These are phyloP conservation scores for Zootermopsis nevadensis DNA, from an alignment of 2,888 invertebrate genomes.

Conservation along the genomic window DNA sequence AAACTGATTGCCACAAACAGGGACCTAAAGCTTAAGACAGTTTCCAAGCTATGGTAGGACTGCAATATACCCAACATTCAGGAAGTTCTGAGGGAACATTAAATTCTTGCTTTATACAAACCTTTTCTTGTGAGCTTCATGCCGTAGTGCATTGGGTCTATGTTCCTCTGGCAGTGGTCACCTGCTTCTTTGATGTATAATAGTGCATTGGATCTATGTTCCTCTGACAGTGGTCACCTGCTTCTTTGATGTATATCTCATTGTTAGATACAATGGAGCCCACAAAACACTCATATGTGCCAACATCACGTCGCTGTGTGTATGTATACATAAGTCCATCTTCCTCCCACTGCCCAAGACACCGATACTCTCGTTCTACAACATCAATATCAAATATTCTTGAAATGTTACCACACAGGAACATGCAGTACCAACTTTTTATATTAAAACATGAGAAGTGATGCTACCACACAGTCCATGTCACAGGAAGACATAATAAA, in stretches of 20 bases:
- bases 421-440: no score
- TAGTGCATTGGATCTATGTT: constrained; percentile 68
- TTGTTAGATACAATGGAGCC: constrained; percentile 70
- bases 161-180: constrained; percentile 71
- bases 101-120: constrained; percentile 48
- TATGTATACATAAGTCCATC: constrained; percentile 72
- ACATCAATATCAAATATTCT: constrained; percentile 37
- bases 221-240: constrained; percentile 73
- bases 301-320: constrained; percentile 72
- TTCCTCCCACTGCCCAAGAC: constrained; percentile 76
- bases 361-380: constrained; percentile 72
- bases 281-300: constrained; percentile 74
- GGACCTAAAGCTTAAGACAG: no score
- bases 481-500: no score
- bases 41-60: no score
- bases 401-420: background rate
- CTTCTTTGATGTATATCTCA: constrained; percentile 74
- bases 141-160: constrained; percentile 70
- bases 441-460: no score
- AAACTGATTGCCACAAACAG: no score
- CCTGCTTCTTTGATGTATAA: constrained; percentile 76
- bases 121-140: constrained; percentile 71
- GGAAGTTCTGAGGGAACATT: no score
- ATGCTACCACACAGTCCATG: no score
- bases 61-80: no score